Evolutionary conservation across 2,888 invertebrate species (phyloP).

Genomic region (Allolobophora icterica): DNA sequence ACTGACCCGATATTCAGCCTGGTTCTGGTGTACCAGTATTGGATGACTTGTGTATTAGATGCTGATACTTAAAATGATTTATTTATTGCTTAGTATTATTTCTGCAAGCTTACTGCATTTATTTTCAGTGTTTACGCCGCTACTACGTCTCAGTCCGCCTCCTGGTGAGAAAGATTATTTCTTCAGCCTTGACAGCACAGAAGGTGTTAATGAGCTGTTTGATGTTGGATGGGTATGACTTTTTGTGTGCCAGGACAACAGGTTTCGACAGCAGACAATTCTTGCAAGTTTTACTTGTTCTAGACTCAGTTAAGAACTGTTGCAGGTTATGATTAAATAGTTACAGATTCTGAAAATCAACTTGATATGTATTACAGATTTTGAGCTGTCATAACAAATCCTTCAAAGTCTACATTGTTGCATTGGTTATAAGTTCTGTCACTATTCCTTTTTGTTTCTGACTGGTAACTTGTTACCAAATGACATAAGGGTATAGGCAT

Average conservation of each 20-base stretch:
- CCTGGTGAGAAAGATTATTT: constrained; percentile 80
- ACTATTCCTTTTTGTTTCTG: neutral
- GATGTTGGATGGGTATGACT: constrained; percentile 66
- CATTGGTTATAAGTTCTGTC: neutral
- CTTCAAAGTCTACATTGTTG: neutral
- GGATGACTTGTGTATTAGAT: too few species aligned
- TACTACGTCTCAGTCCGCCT: constrained; percentile 80
- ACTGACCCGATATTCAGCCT: too few species aligned
- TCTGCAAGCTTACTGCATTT: neutral
- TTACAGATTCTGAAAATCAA: neutral
- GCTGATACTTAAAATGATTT: too few species aligned
- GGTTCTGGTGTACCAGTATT: too few species aligned
- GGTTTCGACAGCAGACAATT: neutral
- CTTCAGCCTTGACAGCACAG: constrained; percentile 78
- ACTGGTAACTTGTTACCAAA: neutral
- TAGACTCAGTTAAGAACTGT: constrained; percentile 25
- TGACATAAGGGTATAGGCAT: neutral
- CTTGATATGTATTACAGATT: neutral
- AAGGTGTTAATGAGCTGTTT: constrained; percentile 84
- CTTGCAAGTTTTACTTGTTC: constrained; percentile 14
- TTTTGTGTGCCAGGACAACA: neutral
- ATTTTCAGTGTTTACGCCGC: constrained; percentile 67
- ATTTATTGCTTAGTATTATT: too few species aligned
- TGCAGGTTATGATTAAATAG: constrained; percentile 1
- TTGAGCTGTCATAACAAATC: neutral